A percentile compares a stretch with the other conserved stretches of the same genome.
phyloP scores from a whole-genome alignment of 2,113 vertebrate species.

The Cariama cristata region DNA sequence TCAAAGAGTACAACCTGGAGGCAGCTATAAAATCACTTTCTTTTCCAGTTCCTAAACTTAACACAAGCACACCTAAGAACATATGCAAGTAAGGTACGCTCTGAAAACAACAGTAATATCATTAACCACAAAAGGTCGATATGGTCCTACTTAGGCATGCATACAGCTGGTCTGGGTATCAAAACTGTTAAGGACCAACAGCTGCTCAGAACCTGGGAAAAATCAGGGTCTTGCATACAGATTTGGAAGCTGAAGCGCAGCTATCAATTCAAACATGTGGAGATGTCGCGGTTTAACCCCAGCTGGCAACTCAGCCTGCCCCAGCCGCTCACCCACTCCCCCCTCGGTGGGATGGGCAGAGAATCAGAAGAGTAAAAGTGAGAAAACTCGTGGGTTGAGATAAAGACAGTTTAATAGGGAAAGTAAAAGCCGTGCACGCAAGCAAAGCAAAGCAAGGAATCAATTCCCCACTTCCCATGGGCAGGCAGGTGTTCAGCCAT shows the following conservation, averaged over 20 bases:
- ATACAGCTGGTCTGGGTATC: neutral
- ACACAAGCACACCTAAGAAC: neutral
- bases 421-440: too few species aligned
- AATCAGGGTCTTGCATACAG: neutral
- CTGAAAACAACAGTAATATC: neutral
- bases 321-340: too few species aligned
- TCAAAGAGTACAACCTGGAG: neutral
- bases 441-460: too few species aligned
- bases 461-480: too few species aligned
- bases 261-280: neutral
- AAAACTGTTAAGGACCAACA: neutral
- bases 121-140: neutral
- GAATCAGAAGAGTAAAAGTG: too few species aligned
- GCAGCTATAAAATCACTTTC: neutral
- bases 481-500: too few species aligned
- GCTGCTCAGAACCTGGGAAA: neutral
- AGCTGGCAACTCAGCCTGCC: too few species aligned
- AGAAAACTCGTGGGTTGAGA: too few species aligned
- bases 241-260: neutral
- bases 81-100: neutral
- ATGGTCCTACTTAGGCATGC: neutral
- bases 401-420: too few species aligned
- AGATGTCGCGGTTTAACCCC: neutral
- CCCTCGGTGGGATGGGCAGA: too few species aligned
- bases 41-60: neutral